These are phyloP conservation scores for Drosophila kikkawai DNA, from an alignment of 1,140 invertebrate genomes.

Conservation along the genomic window DNA sequence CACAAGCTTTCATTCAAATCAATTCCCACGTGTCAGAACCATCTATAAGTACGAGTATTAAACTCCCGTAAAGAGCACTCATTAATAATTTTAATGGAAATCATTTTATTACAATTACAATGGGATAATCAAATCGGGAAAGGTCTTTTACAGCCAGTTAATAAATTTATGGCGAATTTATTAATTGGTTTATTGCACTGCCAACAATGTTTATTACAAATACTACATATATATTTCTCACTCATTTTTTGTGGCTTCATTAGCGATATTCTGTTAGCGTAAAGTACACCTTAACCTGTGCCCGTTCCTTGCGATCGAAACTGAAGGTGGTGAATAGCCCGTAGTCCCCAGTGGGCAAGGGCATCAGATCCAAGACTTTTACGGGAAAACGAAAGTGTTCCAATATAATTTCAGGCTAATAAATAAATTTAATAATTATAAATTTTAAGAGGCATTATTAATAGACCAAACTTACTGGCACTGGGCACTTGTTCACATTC, in stretches of 20 bases:
- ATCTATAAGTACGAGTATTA: slow-evolving; percentile 12
- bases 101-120: slow-evolving; percentile 44
- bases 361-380: slow-evolving; percentile 56
- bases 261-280: slow-evolving; percentile 58
- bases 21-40: slow-evolving; percentile 25
- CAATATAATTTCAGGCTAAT: slow-evolving; percentile 49
- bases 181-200: slow-evolving; percentile 73
- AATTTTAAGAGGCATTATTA: too few species aligned
- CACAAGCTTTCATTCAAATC: slow-evolving; percentile 6
- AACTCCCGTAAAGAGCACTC: slow-evolving; percentile 5
- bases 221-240: not conserved
- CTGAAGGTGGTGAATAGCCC: slow-evolving; percentile 65
- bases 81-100: slow-evolving; percentile 31
- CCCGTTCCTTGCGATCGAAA: slow-evolving; percentile 32
- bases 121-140: slow-evolving; percentile 36
- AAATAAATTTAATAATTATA: not conserved
- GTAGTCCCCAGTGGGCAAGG: slow-evolving; percentile 67
- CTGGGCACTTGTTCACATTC: slow-evolving; percentile 58
- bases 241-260: slow-evolving; percentile 11
- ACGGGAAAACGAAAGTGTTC: slow-evolving; percentile 68
- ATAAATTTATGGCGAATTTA: slow-evolving; percentile 55
- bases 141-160: slow-evolving; percentile 40
- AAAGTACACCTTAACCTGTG: slow-evolving; percentile 64
- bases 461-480: slow-evolving; percentile 41
- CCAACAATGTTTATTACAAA: slow-evolving; percentile 45